Evolutionary conservation across 92 coral and sea anemone species (phyloP).

Genomic region (Nematostella vectensis): DNA sequence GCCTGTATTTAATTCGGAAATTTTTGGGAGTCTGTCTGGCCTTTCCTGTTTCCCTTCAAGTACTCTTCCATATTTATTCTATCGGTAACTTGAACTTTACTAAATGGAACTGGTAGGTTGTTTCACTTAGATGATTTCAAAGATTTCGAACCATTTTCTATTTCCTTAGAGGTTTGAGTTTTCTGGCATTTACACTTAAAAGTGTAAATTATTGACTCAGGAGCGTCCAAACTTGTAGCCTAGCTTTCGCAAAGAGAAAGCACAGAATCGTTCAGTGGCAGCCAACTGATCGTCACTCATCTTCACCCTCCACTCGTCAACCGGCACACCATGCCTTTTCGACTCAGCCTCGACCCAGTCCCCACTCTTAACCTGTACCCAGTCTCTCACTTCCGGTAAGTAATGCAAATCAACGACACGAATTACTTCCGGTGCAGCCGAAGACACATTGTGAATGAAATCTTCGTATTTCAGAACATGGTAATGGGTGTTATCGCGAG

Average conservation of each 20-base stretch:
- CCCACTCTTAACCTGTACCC: slow-evolving; percentile 5
- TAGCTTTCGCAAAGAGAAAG: slow-evolving; percentile 20
- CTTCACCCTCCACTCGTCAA: slow-evolving; percentile 18
- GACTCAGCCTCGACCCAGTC: background rate
- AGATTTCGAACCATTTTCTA: no score
- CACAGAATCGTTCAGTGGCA: slow-evolving; percentile 14
- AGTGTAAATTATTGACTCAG: background rate
- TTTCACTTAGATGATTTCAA: no score
- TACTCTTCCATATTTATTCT: no score
- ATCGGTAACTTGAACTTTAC: no score
- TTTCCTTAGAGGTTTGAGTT: no score
- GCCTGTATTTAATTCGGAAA: no score
- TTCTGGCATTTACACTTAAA: no score
- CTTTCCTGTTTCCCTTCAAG: no score
- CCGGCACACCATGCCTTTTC: background rate
- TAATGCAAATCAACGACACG: slow-evolving; percentile 24
- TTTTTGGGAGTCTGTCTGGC: no score
- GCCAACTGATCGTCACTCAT: background rate
- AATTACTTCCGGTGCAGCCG: slow-evolving; percentile 22
- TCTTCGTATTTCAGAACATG: slow-evolving; percentile 44
- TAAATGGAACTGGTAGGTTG: no score
- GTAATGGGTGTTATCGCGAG: slow-evolving; percentile 10
- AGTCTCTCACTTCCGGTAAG: slow-evolving; percentile 17
- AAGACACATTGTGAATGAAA: slow-evolving; percentile 5
- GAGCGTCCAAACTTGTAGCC: slow-evolving; percentile 12